Evolutionary conservation across 2,888 invertebrate genomes (phyloP), one percentile per base, ranked within the genome.

Genomic region (Cheilosia vernalis): DNA sequence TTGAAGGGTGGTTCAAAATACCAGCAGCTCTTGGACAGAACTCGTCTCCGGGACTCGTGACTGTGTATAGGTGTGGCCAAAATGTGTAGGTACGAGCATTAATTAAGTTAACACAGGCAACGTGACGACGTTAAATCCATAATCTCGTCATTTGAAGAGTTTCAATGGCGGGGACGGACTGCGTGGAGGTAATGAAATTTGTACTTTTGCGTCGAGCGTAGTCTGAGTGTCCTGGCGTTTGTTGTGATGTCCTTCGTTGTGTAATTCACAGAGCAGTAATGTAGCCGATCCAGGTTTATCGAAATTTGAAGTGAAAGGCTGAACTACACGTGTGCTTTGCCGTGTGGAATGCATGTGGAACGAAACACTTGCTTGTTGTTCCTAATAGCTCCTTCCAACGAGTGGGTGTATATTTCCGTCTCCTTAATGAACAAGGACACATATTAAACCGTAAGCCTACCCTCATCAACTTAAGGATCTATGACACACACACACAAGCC

Each of bases 91-190:
- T 69, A 76, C 58, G 55, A 58, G 63, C 64, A 70, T 80, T 80
- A 84, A 84, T 84, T 84, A 80, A 74, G 84, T 84, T 80, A 30
- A 9, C 74, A 51, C 80, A 58, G 49, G 69, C 80, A 70, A 70
- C 80, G 80, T 74, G 84, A 80, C 74, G 84, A 76, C 66, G 84
- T 84, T 84, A 84, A 84, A 80, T 84, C 64, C 79, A 84, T 80
- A 84, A 84, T 79, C 80, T 70, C 64, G 61, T 55, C 70, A 44
- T 61, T 77, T 64, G 67, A 69, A 40, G 63, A 58, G 49, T 47
- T 27, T n/a, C 27, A 37, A 49, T 30, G 63, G 47, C 33, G n/a
- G 19, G 17, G 49, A 53, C 44, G 17, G 37, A 64, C 61, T 56
- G 67, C 51, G n/a, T 13, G 40, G 24, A 51, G 9, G 49, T 21